A percentile compares a stretch with the other conserved stretches of the same genome.
phyloP scores from a whole-genome alignment of 2,113 vertebrate species.

The Malurus cyaneus region DNA sequence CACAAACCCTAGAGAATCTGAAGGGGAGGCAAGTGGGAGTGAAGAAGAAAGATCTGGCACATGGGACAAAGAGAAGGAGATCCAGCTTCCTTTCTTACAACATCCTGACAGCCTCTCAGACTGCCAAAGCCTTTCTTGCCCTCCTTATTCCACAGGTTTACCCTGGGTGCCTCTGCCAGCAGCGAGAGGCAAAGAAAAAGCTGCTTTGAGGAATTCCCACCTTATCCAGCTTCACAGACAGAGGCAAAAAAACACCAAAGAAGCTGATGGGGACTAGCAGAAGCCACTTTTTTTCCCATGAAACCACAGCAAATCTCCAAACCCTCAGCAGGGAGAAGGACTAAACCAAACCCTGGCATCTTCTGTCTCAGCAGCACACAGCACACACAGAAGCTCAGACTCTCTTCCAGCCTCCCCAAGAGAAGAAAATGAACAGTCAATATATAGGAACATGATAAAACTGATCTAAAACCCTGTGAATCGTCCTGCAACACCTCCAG shows the following conservation, averaged over 20 bases:
- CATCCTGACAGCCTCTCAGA: too few species aligned
- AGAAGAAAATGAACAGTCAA: not conserved
- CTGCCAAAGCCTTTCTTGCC: not conserved
- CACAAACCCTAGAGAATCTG: not conserved
- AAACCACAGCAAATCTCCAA: not conserved
- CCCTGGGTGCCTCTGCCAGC: not conserved
- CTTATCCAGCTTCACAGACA: not conserved
- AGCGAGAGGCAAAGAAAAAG: not conserved
- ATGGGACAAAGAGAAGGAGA: not conserved
- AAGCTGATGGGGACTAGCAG: not conserved
- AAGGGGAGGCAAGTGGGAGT: not conserved
- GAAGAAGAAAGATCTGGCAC: not conserved
- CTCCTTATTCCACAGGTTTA: not conserved
- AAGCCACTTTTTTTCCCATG: not conserved
- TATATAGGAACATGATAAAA: not conserved
- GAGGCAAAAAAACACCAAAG: not conserved
- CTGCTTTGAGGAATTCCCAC: not conserved
- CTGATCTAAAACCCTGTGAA: not conserved
- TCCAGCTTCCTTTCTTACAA: not conserved
- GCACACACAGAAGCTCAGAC: not conserved
- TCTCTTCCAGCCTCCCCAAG: not conserved
- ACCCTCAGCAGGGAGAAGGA: not conserved
- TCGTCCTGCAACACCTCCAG: not conserved
- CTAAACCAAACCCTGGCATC: not conserved
- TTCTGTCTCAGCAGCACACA: not conserved